phyloP scores from a whole-genome alignment of 2,888 invertebrate genomes.

The Ophonus ardosiacus region DNA sequence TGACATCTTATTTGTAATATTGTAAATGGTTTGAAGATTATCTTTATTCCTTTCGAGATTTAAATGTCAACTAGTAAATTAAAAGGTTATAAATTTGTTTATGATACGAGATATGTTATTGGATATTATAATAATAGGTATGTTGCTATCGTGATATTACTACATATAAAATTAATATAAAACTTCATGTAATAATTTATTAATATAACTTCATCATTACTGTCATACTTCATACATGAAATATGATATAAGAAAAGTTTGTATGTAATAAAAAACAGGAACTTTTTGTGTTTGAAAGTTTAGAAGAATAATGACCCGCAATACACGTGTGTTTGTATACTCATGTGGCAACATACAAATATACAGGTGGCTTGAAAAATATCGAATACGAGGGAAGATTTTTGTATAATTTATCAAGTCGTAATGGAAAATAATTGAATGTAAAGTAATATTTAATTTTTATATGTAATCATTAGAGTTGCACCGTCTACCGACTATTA shows the following conservation, averaged over 20 bases:
- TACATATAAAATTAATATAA: not conserved
- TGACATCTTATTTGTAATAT: not conserved
- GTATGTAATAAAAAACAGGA: not conserved
- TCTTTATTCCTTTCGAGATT: not conserved
- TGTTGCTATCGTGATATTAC: not conserved
- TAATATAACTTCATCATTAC: not conserved
- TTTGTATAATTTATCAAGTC: no score
- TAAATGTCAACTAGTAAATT: not conserved
- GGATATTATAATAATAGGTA: not conserved
- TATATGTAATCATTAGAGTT: no score
- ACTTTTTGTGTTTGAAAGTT: not conserved
- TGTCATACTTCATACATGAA: not conserved
- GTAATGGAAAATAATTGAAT: no score
- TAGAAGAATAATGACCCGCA: not conserved
- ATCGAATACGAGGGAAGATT: no score
- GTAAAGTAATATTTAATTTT: no score
- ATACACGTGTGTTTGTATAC: not conserved
- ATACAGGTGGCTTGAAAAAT: no score
- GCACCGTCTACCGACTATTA: no score
- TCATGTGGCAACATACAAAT: not conserved
- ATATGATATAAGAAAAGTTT: not conserved
- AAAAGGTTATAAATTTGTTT: not conserved
- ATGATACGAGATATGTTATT: not conserved
- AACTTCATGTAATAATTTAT: not conserved
- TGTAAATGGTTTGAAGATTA: not conserved